Base-by-base conservation (phyloP, 2,113 vertebrate species). In the Nycticebus coucang region DNA sequence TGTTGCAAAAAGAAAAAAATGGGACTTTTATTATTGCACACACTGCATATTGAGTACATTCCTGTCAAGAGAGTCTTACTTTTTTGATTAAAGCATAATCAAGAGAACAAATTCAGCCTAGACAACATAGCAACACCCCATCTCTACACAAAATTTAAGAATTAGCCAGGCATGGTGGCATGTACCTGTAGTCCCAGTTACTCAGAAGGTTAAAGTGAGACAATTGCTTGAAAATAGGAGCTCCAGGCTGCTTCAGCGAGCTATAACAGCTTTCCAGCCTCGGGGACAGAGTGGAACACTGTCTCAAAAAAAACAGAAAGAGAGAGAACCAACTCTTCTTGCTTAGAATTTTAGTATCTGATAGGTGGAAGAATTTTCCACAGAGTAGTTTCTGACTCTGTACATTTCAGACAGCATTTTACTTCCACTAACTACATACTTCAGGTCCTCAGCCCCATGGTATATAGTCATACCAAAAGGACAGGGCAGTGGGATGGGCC, bases 61-160 rank as follows among this genome's bases (percentile, higher is more conserved):
- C 26, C 69, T 89, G 82, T 50, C 30, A n/a, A 85, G 11, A 82
- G 30, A 96, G 59, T 64, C 53, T 90, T 95, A 57, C 57, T 79
- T 87, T 92, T 84, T 85, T 45, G 50, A 93, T 37, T 50, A 94
- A 94, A 87, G 9, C 37, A 92, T n/a, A 78, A 71, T n/a, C 57
- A 93, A 71, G 33, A 94, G 45, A 95, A 89, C 37, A 75, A 87
- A 93, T 59, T 19, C 15, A 64, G 60, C 60, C 24, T 62, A 10
- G 60, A 62, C 24, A 64, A 28, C 60, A 64, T 28, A 64, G 60
- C 60, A 64, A 64, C 24, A 64, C 24, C 60, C 60, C 24, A 62
- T 62, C 24, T 62, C 60, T 28, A 26, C 60, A 64, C 11, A 62
- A 64, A 26, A 64, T 64, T 64, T 64, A 64, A 64, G 26, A 64